These are phyloP conservation scores for Emberiza fucata DNA, from an alignment of 2,113 vertebrate species.

Conservation along the genomic window DNA sequence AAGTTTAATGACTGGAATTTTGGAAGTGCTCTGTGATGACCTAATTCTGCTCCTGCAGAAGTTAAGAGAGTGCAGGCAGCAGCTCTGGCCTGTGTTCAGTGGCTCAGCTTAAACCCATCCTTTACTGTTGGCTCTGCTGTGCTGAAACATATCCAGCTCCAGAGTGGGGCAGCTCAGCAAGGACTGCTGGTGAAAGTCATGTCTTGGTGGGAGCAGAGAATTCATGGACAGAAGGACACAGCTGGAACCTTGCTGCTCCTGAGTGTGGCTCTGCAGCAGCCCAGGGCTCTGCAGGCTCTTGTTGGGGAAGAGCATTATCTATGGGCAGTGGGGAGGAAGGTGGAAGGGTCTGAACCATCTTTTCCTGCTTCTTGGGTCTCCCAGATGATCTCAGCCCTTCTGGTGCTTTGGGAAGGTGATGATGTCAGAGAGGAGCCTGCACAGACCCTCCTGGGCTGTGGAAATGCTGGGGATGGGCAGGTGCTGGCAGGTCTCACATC, in stretches of 20 bases:
- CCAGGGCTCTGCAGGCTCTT: not conserved
- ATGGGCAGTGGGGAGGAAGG: rapidly evolving
- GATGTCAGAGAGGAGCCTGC: not conserved
- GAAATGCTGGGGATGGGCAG: not conserved
- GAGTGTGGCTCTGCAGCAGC: not conserved
- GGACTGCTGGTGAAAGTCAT: not conserved
- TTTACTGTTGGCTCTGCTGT: not conserved
- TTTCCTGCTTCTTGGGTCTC: not conserved
- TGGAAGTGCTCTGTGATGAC: not conserved
- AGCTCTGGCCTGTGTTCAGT: not conserved
- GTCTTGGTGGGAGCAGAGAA: not conserved
- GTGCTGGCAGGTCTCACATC: not conserved
- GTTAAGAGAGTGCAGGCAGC: not conserved
- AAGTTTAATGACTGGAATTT: not conserved
- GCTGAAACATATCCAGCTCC: not conserved
- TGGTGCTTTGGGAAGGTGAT: not conserved
- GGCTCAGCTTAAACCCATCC: not conserved
- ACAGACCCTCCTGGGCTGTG: not conserved
- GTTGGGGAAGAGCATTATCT: rapidly evolving
- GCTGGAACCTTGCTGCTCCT: not conserved
- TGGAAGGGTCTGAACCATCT: not conserved
- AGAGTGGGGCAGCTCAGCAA: not conserved
- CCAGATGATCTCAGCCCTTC: not conserved
- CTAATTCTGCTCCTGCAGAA: not conserved
- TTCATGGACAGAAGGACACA: not conserved